These are phyloP conservation scores for Cryptoblepharus egeriae DNA, from an alignment of 2,797 vertebrate species.

Conservation along the genomic window DNA sequence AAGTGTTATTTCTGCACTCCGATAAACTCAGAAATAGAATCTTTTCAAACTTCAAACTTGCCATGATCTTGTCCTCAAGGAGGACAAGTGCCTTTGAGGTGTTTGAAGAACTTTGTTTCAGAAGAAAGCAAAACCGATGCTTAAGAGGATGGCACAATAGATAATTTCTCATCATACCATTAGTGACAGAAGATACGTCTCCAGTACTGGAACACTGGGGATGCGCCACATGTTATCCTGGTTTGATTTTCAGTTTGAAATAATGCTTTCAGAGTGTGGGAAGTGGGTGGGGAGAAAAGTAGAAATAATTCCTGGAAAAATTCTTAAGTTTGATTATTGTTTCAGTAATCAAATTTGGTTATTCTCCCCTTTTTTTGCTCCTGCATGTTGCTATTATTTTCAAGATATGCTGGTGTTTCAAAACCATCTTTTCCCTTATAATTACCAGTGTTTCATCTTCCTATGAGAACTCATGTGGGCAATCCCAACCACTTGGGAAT, in stretches of 20 bases:
- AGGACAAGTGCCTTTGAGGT: not conserved
- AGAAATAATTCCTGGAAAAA: not conserved
- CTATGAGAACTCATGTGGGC: not conserved
- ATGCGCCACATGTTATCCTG: not conserved
- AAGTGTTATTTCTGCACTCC: conserved; percentile 20
- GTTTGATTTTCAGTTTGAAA: not conserved
- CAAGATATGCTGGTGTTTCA: not conserved
- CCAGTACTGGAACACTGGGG: not conserved
- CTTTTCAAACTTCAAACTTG: conserved; percentile 17
- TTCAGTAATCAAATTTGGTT: not conserved
- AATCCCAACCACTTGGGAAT: not conserved
- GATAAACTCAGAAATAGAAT: conserved; percentile 28
- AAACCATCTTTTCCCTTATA: not conserved
- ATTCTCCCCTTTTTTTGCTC: not conserved
- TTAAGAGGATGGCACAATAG: not conserved
- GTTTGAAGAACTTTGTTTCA: conserved; percentile 19
- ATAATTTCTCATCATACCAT: conserved; percentile 1
- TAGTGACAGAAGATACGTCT: not conserved
- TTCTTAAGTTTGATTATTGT: not conserved
- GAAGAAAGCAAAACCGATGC: not conserved
- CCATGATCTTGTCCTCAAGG: conserved; percentile 20
- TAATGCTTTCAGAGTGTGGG: not conserved
- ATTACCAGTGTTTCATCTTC: not conserved
- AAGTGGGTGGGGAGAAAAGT: too few relatives aligned
- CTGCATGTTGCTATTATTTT: not conserved